Evolutionary conservation across 1,140 invertebrate genomes (phyloP), one percentile per base, ranked within the genome.

Genomic region (Drosophila nasuta): DNA sequence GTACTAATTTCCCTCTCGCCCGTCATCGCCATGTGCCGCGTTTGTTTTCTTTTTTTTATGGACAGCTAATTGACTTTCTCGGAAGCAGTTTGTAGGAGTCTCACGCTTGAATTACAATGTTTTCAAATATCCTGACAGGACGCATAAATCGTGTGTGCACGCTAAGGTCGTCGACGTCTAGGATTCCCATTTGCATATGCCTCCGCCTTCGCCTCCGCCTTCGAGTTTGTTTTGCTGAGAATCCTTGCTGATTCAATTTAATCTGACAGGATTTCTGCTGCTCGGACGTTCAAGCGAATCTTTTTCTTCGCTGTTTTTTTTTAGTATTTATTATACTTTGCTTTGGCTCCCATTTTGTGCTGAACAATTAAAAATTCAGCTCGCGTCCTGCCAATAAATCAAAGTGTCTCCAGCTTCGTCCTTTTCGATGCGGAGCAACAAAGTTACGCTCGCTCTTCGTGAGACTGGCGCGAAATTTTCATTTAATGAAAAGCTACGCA

Each of bases 401-500:
- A 89, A 81, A 88, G 86, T 89, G 86, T 85, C 81, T 79, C 54
- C 80, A 71, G 64, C 72, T 66, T 77, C 67, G 75, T 57, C 65
- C 48, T 43, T 43, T 60, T 8, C 2, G 8, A 7, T 25, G 28
- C 28, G 13, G 52, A 11, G 49, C 77, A 87, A 86, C 81, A 85
- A 85, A 85, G 77, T 87, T 74, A 48, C 48, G 3, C 11, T 20
- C n/a, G 1, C 45, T 49, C 11, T 35, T 8, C 33, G 41, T 7
- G 41, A 3, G 6, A 10, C 45, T 82, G 73, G 73, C 83, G 83
- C 69, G 83, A 82, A 89, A 89, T 88, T 89, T 88, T 89, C 81
- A 85, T 88, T 88, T 88, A 89, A 88, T 89, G 81, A 89, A 89
- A 89, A 89, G 85, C 85, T 89, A 89, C 85, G 85, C 86, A 89